A percentile compares a stretch with the other conserved stretches of the same genome.
Conservation (phyloP, 2,113 vertebrate species). For the Neolamprologus toae region DNA sequence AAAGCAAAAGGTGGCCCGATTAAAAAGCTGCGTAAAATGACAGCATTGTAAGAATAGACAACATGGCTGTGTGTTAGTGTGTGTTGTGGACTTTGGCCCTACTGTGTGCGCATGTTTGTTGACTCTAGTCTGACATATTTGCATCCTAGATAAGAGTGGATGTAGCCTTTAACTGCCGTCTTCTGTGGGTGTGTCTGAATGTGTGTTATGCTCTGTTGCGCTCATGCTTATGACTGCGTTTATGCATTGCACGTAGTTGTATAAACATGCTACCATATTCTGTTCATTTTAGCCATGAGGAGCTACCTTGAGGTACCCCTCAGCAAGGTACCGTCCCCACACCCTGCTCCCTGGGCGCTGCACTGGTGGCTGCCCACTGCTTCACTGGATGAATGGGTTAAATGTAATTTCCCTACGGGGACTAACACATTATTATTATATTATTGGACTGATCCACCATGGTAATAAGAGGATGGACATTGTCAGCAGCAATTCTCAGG, state of each 20-base stretch:
- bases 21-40: neutral
- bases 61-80: neutral
- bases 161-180: neutral
- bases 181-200: neutral
- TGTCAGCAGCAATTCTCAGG: neutral
- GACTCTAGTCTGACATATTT: conserved; percentile 3
- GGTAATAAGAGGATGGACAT: neutral
- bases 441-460: neutral
- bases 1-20: neutral
- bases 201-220: neutral
- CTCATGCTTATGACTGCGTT: neutral
- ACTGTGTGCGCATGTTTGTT: neutral
- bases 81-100: neutral
- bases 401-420: neutral
- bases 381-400: neutral
- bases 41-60: neutral
- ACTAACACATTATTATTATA: neutral
- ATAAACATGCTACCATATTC: neutral
- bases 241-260: neutral
- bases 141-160: neutral
- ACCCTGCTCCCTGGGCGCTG: fast-evolving
- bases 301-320: neutral
- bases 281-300: neutral
- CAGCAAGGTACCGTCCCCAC: neutral
- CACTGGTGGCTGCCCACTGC: neutral